phyloP scores from a whole-genome alignment of 2,888 invertebrate genomes.

The Eristalis intricaria region DNA sequence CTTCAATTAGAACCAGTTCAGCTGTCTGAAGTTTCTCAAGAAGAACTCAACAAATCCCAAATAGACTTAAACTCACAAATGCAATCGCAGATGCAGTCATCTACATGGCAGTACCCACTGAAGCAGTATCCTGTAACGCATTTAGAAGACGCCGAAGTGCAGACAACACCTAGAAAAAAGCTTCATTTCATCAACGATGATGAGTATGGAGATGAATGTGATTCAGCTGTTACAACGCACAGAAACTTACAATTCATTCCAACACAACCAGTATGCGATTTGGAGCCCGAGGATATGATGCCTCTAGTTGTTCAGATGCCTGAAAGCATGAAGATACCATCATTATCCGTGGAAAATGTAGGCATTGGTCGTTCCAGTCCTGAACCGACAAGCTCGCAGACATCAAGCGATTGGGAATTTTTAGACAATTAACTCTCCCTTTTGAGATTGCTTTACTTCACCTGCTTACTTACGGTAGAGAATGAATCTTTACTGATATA shows the following conservation, averaged over 20 bases:
- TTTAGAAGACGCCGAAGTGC: conserved; percentile 76
- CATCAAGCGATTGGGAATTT: conserved; percentile 80
- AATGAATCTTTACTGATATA: conserved; percentile 28
- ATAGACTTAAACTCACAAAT: conserved; percentile 49
- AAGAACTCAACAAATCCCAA: conserved; percentile 74
- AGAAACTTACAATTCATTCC: conserved; percentile 74
- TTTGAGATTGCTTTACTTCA: conserved; percentile 20
- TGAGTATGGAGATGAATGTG: conserved; percentile 50
- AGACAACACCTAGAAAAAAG: conserved; percentile 76
- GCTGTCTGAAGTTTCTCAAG: conserved; percentile 75
- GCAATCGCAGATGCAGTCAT: conserved; percentile 49
- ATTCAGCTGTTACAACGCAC: conserved; percentile 26
- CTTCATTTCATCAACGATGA: conserved; percentile 71
- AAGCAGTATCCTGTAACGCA: conserved; percentile 58
- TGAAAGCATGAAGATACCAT: conserved; percentile 83
- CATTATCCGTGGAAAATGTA: conserved; percentile 81
- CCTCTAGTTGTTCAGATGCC: conserved; percentile 76
- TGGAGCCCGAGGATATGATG: conserved; percentile 61
- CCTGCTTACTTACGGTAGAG: conserved; percentile 1
- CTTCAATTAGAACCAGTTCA: conserved; percentile 77
- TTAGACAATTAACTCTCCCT: conserved; percentile 76
- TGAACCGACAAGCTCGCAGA: conserved; percentile 74
- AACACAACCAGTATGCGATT: conserved; percentile 69
- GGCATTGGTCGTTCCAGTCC: conserved; percentile 35
- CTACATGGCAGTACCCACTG: conserved; percentile 48